Percentiles rank a stretch among this genome's conserved stretches.
Evolutionary conservation across 2,888 invertebrate genomes (phyloP).

Genomic region (Cataglyphis albicans): DNA sequence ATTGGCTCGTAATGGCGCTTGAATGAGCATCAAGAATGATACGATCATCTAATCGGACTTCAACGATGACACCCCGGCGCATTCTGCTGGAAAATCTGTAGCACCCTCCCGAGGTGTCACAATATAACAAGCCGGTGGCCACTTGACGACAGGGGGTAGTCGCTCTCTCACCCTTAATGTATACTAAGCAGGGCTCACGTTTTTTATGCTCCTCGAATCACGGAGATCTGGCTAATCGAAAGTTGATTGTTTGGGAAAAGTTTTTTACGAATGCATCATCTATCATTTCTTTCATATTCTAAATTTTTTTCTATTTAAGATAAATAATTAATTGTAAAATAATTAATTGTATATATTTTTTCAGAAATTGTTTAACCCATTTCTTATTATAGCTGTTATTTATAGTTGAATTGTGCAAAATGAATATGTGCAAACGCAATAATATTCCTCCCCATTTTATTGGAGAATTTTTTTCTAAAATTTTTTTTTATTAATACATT

Average conservation of each 20-base stretch:
- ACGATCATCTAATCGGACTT: slow-evolving; percentile 74
- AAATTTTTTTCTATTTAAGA: slow-evolving; percentile 8
- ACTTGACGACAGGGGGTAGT: slow-evolving; percentile 78
- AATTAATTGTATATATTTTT: background rate
- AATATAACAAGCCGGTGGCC: slow-evolving; percentile 82
- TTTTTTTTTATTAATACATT: background rate
- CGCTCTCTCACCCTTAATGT: slow-evolving; percentile 77
- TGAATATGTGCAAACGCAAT: background rate
- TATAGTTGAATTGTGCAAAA: background rate
- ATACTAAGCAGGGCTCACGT: slow-evolving; percentile 72
- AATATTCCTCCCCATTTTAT: background rate
- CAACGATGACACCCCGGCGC: slow-evolving; percentile 73
- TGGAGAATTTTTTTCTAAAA: background rate
- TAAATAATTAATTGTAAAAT: background rate
- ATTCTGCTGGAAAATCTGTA: slow-evolving; percentile 70
- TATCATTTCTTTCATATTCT: background rate
- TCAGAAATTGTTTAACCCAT: background rate
- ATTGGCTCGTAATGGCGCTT: slow-evolving; percentile 81
- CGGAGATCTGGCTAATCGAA: slow-evolving; percentile 70
- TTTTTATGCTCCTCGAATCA: slow-evolving; percentile 58
- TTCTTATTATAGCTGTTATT: background rate
- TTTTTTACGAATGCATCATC: slow-evolving; percentile 3
- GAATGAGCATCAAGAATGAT: slow-evolving; percentile 78
- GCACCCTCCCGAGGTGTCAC: slow-evolving; percentile 79
- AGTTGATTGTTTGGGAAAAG: slow-evolving; percentile 77